Evolutionary conservation across 1,140 invertebrate species (phyloP).

Genomic region (Calephelis virginiensis): DNA sequence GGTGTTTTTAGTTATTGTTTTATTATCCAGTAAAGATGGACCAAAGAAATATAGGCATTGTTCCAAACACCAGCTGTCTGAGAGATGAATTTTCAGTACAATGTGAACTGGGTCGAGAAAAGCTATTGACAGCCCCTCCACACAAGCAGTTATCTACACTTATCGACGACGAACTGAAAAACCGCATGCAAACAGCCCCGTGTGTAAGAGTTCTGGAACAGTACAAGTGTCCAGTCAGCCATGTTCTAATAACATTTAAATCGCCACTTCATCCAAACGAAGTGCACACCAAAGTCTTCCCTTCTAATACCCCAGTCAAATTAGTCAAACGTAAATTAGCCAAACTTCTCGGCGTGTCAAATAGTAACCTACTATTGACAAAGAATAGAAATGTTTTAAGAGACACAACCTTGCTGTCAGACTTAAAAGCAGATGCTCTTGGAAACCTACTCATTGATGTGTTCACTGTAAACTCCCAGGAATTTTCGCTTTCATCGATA

Average conservation of each 20-base stretch:
- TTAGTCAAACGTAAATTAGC: conserved; percentile 67
- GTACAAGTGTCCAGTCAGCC: conserved; percentile 61
- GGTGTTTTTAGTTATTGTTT: background rate
- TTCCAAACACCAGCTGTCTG: conserved; percentile 43
- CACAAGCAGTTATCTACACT: conserved; percentile 40
- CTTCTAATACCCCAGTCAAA: conserved; percentile 61
- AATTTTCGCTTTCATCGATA: conserved; percentile 59
- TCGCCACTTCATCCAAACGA: conserved; percentile 58
- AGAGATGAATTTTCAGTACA: conserved; percentile 55
- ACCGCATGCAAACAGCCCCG: conserved; percentile 56
- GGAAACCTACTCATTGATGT: conserved; percentile 63
- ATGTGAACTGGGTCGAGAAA: conserved; percentile 66
- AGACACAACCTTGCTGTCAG: conserved; percentile 57
- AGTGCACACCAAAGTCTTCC: conserved; percentile 67
- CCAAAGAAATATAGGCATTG: conserved; percentile 42
- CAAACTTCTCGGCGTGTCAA: conserved; percentile 61
- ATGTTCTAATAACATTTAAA: conserved; percentile 61
- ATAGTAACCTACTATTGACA: conserved; percentile 58
- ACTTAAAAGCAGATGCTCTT: conserved; percentile 53
- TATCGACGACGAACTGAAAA: conserved; percentile 42
- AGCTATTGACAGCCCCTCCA: conserved; percentile 64
- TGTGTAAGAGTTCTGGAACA: conserved; percentile 52
- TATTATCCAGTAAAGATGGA: conserved; percentile 36
- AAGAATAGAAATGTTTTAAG: conserved; percentile 67
- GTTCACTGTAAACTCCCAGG: conserved; percentile 59